A percentile compares a stretch with the other conserved stretches of the same genome.
phyloP scores from a whole-genome alignment of 1,140 invertebrate species.

The Macrobrachium rosenbergii region DNA sequence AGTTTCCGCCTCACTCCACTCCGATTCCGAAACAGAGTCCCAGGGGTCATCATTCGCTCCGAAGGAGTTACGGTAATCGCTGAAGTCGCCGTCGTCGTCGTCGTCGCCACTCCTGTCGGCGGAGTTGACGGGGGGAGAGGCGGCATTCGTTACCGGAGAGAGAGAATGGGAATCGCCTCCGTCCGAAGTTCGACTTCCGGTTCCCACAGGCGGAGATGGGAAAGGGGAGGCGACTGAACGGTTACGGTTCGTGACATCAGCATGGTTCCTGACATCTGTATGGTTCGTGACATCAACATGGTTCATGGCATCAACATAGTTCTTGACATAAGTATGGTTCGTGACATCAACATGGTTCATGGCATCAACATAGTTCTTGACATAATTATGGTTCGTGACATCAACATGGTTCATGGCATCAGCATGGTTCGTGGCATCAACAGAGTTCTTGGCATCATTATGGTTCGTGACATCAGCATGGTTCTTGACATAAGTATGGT shows the following conservation, averaged over 20 bases:
- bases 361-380: too few species aligned
- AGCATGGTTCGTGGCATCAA: too few species aligned
- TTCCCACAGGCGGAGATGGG: not conserved
- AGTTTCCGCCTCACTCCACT: conserved; percentile 47
- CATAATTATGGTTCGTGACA: too few species aligned
- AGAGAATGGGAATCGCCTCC: too few species aligned
- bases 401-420: too few species aligned
- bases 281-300: not conserved
- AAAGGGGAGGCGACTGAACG: not conserved
- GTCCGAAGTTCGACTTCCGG: conserved; percentile 12
- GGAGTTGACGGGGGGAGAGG: not conserved
- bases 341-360: too few species aligned
- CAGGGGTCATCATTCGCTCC: not conserved
- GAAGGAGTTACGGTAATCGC: not conserved
- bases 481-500: too few species aligned
- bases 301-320: too few species aligned
- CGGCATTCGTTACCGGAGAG: not conserved
- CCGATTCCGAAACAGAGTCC: conserved; percentile 8
- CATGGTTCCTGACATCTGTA: not conserved
- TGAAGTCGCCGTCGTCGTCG: too few species aligned
- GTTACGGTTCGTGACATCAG: too few species aligned
- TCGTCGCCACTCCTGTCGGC: not conserved
- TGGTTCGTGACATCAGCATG: too few species aligned
- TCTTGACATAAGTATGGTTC: not conserved
- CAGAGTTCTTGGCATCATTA: too few species aligned